Evolutionary conservation across 2,888 invertebrate species (phyloP).

Genomic region (Protodeltote pygarga): DNA sequence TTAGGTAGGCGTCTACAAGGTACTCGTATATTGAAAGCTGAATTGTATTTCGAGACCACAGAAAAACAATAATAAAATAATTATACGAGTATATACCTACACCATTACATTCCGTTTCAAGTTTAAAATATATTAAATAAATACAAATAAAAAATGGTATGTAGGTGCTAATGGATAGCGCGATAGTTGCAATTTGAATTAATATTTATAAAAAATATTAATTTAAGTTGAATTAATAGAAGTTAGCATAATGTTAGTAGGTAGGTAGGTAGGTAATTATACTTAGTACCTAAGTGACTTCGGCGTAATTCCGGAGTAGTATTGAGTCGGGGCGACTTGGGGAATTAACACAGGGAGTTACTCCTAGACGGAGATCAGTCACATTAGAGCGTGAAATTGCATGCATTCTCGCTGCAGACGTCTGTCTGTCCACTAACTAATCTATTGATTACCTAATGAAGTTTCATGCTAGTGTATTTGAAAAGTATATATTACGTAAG

Average conservation of each 20-base stretch:
- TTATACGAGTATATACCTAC: too few species aligned
- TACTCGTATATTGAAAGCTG: too few species aligned
- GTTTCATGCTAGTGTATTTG: too few species aligned
- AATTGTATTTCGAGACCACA: slow-evolving; percentile 16
- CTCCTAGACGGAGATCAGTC: slow-evolving; percentile 32
- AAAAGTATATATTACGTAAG: too few species aligned
- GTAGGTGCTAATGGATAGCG: too few species aligned
- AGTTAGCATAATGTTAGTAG: slow-evolving; percentile 42
- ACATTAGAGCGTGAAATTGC: slow-evolving; percentile 48
- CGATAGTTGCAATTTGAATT: too few species aligned
- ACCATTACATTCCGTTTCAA: too few species aligned
- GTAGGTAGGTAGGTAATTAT: slow-evolving; percentile 46
- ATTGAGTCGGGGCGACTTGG: slow-evolving; percentile 35
- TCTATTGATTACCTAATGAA: slow-evolving; percentile 6
- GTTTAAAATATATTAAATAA: too few species aligned
- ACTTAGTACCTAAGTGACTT: slow-evolving; percentile 34
- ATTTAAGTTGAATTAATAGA: slow-evolving; percentile 35
- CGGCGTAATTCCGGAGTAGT: slow-evolving; percentile 24
- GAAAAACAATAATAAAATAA: too few species aligned
- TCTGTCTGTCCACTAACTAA: slow-evolving; percentile 8
- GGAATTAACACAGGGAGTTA: slow-evolving; percentile 45
- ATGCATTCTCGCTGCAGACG: slow-evolving; percentile 31
- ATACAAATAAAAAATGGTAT: too few species aligned
- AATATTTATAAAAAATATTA: too few species aligned
- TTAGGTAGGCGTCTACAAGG: too few species aligned